Evolutionary conservation across 2,113 vertebrate species (phyloP), one percentile per base, ranked within the genome.

Genomic region (Varanus salvator): DNA sequence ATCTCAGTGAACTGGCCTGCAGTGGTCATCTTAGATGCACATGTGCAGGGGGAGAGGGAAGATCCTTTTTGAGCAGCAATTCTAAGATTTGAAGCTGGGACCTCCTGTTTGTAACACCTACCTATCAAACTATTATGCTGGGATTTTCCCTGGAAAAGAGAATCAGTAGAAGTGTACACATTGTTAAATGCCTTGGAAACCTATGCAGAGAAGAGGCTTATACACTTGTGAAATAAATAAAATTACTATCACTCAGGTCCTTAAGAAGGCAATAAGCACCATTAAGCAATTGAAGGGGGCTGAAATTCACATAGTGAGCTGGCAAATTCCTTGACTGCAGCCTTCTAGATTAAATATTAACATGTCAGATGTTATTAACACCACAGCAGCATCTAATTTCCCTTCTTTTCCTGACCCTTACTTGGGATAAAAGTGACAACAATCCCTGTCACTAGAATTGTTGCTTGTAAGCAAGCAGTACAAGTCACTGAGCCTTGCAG

Each of bases 401-500:
- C 92, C 86, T 29, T 85, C 90, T 87, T 77, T 86, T 85, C 57
- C 50, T 90, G 52, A 19, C 83, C 91, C 93, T 95, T 94, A 89
- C 74, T 86, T 90, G 89, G 68, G 88, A 90, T 95, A 95, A 93
- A 84, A 89, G 92, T 94, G 93, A 15, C 50, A 75, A 84, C 66
- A 68, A 90, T 60, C 27, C 88, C 77, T 82, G 88, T 48, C 80
- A 91, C 54, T 91, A 89, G 78, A 68, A 84, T 29, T 84, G 60
- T 85, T 92, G 44, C 88, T 94, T 78, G 87, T 5, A 89, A 88
- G 90, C 44, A 83, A 94, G 72, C 75, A 93, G 75, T 89, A 92
- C 92, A 93, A 94, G 87, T 96, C 92, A 95, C 93, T 95, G 95
- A 50, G 91, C 93, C 94, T 94, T 92, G 80, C 78, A 6, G 85